phyloP scores from a whole-genome alignment of 2,797 vertebrate species.

The Sylvia borin region DNA sequence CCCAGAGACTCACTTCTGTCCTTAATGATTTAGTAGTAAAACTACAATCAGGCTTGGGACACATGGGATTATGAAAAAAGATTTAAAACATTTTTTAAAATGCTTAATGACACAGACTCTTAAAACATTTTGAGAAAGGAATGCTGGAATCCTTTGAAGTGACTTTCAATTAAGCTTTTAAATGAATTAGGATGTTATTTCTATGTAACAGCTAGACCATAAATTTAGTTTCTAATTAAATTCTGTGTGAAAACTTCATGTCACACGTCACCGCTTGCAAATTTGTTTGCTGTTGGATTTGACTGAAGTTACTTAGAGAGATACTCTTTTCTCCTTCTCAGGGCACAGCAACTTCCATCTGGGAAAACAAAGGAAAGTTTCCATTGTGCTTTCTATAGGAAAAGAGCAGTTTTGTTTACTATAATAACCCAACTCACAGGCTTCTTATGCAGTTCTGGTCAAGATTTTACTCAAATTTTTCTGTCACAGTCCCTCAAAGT shows the following conservation, averaged over 20 bases:
- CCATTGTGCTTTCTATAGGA: neutral
- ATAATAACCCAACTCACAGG: neutral
- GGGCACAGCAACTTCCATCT: neutral
- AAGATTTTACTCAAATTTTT: neutral
- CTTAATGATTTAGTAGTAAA: neutral
- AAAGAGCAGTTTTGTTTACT: neutral
- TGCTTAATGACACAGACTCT: neutral
- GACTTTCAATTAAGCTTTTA: neutral
- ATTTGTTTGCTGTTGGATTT: neutral
- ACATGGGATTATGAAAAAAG: neutral
- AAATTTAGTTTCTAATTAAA: slow-evolving; percentile 17
- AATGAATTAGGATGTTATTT: slow-evolving; percentile 1
- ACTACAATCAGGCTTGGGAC: neutral
- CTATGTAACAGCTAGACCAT: neutral
- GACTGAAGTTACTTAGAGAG: neutral
- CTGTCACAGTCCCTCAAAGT: neutral
- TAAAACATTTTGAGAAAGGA: neutral
- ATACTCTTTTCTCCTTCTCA: neutral
- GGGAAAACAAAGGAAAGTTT: neutral
- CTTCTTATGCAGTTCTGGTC: neutral
- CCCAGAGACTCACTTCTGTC: neutral
- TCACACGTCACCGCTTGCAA: neutral
- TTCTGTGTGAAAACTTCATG: neutral
- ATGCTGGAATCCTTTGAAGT: slow-evolving; percentile 1
- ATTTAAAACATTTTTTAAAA: neutral